Evolutionary conservation across 2,113 vertebrate genomes (phyloP).

Genomic region (Eudyptes chrysolophus): DNA sequence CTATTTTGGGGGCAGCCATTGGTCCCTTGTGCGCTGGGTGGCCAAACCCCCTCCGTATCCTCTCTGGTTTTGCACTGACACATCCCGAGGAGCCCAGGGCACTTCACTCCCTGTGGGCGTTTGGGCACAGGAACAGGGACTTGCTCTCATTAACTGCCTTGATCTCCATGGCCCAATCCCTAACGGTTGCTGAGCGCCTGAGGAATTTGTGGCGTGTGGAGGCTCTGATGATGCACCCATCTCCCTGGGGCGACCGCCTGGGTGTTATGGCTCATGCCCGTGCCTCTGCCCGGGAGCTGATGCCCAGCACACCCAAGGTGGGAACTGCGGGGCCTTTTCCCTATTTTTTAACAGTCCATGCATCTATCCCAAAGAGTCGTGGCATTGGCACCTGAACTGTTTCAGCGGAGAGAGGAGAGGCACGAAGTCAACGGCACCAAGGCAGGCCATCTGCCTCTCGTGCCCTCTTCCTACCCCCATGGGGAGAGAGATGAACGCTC

Average conservation of each 20-base stretch:
- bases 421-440: not conserved
- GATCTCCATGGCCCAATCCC: not conserved
- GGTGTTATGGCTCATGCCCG: not conserved
- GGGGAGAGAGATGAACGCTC: not conserved
- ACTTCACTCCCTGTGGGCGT: not conserved
- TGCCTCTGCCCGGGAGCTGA: not conserved
- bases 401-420: not conserved
- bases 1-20: not conserved
- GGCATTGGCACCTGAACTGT: not conserved
- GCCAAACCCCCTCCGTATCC: not conserved
- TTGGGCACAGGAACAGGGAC: not conserved
- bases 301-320: too few relatives aligned
- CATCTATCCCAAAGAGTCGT: not conserved
- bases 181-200: not conserved
- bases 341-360: not conserved
- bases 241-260: accelerated
- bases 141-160: not conserved
- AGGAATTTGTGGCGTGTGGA: not conserved
- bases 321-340: not conserved
- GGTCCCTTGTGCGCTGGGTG: not conserved
- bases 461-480: not conserved
- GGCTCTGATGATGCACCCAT: not conserved
- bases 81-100: accelerated
- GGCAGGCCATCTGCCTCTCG: not conserved
- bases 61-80: not conserved